Evolutionary conservation across 2,797 vertebrate genomes (phyloP).

Genomic region (Gobio occitaniae): DNA sequence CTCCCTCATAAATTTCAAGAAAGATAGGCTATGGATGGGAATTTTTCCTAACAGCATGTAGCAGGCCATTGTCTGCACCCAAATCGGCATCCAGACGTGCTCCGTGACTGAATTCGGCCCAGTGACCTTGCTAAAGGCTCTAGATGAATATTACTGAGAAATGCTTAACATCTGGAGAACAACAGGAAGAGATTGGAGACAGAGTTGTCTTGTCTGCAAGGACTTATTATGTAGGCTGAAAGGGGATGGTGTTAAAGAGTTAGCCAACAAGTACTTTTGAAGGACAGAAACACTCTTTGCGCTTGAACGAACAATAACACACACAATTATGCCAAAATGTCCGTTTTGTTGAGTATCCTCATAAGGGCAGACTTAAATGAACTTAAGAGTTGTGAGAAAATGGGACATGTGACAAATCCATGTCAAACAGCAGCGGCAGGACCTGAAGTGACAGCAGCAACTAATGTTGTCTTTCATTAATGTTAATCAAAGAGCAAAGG

Average conservation of each 20-base stretch:
- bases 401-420: too few relatives aligned
- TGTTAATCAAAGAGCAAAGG: too few relatives aligned
- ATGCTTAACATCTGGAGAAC: conserved; percentile 73
- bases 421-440: too few relatives aligned
- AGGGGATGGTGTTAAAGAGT: not conserved
- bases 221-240: not conserved
- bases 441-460: too few relatives aligned
- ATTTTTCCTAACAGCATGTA: conserved; percentile 79
- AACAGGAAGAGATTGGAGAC: conserved; percentile 55
- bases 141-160: conserved; percentile 77
- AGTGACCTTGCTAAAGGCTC: conserved; percentile 78
- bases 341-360: too few relatives aligned
- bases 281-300: not conserved
- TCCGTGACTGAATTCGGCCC: conserved; percentile 72
- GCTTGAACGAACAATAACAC: too few relatives aligned
- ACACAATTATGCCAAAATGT: too few relatives aligned
- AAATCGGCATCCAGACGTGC: conserved; percentile 76
- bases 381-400: too few relatives aligned
- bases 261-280: not conserved
- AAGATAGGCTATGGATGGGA: conserved; percentile 67
- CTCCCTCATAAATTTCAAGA: conserved; percentile 78
- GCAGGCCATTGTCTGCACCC: conserved; percentile 78
- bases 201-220: not conserved
- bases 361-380: too few relatives aligned
- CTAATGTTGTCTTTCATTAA: too few relatives aligned